phyloP scores from a whole-genome alignment of 2,888 invertebrate genomes.

The Drosophila falleni region DNA sequence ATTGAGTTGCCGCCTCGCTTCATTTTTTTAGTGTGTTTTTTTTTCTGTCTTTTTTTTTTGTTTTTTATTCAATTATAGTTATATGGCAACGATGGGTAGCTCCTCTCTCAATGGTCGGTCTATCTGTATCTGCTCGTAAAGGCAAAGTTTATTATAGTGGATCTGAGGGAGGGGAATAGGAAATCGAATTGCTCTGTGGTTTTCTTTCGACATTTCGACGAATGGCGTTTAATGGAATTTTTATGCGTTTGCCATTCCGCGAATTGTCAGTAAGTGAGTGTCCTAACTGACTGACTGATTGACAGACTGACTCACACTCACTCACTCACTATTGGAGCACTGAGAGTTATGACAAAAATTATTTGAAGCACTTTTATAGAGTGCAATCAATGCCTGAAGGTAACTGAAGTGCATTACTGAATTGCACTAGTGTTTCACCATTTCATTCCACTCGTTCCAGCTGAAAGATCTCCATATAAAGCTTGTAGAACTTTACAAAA shows the following conservation, averaged over 20 bases:
- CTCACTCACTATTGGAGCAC: background rate
- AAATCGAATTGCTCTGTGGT: constrained; percentile 62
- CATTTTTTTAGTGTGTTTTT: constrained; percentile 9
- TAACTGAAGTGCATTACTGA: constrained; percentile 21
- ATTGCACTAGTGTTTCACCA: background rate
- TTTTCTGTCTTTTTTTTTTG: constrained; percentile 36
- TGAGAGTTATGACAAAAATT: constrained; percentile 30
- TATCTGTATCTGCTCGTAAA: constrained; percentile 16
- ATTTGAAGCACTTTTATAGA: constrained; percentile 21
- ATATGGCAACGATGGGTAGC: constrained; percentile 39
- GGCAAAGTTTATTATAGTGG: constrained; percentile 39
- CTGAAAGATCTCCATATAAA: background rate
- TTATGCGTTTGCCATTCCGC: constrained; percentile 47
- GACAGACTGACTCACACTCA: background rate
- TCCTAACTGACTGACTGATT: constrained; percentile 7
- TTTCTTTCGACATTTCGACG: constrained; percentile 53
- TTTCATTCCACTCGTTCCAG: background rate
- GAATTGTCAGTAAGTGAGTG: constrained; percentile 20
- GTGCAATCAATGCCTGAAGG: constrained; percentile 34
- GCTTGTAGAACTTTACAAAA: background rate
- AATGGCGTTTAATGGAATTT: constrained; percentile 63
- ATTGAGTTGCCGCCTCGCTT: constrained; percentile 60
- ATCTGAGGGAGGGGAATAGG: constrained; percentile 11
- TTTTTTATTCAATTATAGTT: constrained; percentile 74
- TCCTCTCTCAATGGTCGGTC: constrained; percentile 14